These are phyloP conservation scores for Xenopus borealis DNA, from an alignment of 2,113 vertebrate genomes.

Conservation along the genomic window DNA sequence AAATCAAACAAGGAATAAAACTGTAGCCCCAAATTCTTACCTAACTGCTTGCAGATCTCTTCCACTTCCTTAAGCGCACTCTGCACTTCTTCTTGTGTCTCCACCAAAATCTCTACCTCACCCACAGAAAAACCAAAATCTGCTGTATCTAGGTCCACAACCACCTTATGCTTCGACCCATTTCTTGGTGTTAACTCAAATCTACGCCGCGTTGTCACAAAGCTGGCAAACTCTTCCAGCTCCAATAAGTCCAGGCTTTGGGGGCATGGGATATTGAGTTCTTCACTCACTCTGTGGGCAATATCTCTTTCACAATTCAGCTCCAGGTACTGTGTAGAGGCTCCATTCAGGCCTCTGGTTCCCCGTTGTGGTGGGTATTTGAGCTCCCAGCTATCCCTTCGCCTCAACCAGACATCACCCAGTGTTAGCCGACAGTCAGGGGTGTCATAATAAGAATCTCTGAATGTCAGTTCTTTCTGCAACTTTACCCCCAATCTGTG, in stretches of 20 bases:
- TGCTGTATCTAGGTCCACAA: slow-evolving; percentile 56
- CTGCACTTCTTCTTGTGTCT: slow-evolving; percentile 46
- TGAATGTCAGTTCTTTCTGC: slow-evolving; percentile 47
- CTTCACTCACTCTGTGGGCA: slow-evolving; percentile 46
- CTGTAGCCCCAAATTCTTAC: slow-evolving; percentile 46
- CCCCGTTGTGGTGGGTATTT: slow-evolving; percentile 49
- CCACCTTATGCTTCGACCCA: slow-evolving; percentile 32
- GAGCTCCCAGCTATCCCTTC: slow-evolving; percentile 58
- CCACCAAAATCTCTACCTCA: slow-evolving; percentile 58
- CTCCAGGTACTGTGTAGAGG: slow-evolving; percentile 51
- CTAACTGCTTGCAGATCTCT: slow-evolving; percentile 52
- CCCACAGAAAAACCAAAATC: slow-evolving; percentile 63
- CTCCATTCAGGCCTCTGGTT: neutral
- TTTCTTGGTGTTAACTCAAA: slow-evolving; percentile 46
- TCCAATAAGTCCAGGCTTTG: slow-evolving; percentile 32
- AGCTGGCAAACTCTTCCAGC: slow-evolving; percentile 57
- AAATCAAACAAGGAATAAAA: neutral
- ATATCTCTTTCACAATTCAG: slow-evolving; percentile 49
- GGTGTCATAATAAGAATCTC: slow-evolving; percentile 60
- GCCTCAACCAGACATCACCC: slow-evolving; percentile 59
- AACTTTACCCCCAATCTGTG: slow-evolving; percentile 50
- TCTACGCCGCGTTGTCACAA: slow-evolving; percentile 52
- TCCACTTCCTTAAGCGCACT: slow-evolving; percentile 52
- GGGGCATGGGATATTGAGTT: slow-evolving; percentile 37
- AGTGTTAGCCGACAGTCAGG: slow-evolving; percentile 50